Base-by-base conservation (phyloP, 2,888 invertebrate genomes). In the Clunio marinus region DNA sequence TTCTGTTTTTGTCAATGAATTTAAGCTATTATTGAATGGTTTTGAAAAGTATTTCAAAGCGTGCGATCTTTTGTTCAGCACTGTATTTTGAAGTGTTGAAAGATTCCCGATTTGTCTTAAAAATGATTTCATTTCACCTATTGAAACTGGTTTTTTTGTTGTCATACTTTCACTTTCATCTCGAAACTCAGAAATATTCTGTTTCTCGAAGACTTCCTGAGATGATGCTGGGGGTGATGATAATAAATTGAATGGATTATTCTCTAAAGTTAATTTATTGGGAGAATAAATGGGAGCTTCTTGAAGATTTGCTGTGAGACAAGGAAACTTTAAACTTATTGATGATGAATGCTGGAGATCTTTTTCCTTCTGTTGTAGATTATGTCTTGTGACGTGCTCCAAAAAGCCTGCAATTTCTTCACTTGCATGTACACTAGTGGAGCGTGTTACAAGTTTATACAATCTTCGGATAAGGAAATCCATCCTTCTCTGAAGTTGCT, bases 381-480 rank as follows among this genome's bases (percentile, higher is more conserved):
- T 72, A 2, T 73, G 73, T 1, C 88, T 81, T 70, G 89, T 87
- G 25, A 88, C 88, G 74, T 87, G 83, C 71, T 89, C 88, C 71
- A 90, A 85, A 68, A 92, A 85, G 3, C 89, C 89, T 22, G 86
- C 83, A 10, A 89, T 84, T 77, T 95, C 93, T 72, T 89, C 88
- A 65, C 89, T 87, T 25, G 87, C 82, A 76, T 93, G 91, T 70
- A 86, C 86, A 3, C 91, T 90, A 75, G 91, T 83, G 35, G 86
- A 81, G 66, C 87, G 83, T 0, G 87, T 84, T 76, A 94, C 92
- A 24, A 91, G 78, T 75, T 91, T 90, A 13, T 89, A 81, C 70
- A 92, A 78, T 71, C 93, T 82, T 71, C 91, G 81, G 73, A 87
- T 75, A 66, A 94, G 78, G 75, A 88, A 87, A 60, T 89, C 88